Evolutionary conservation across 2,888 invertebrate genomes (phyloP), one percentile per base, ranked within the genome.

Genomic region (Colostygia pectinataria): DNA sequence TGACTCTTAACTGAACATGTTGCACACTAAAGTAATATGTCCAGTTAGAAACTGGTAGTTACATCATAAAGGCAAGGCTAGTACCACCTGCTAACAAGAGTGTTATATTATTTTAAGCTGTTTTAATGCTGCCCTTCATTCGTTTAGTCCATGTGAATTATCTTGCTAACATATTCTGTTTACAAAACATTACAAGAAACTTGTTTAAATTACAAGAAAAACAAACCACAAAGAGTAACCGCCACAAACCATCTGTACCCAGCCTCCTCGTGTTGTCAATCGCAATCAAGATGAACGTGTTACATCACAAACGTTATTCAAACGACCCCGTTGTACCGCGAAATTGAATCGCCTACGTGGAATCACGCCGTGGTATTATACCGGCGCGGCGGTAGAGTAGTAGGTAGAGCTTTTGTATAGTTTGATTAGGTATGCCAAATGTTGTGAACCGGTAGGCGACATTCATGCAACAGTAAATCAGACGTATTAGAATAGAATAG

Each of bases 281-380:
- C 64, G 62, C 66, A 65, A 75, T 77, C 74, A 71, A 73, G 71
- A 77, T 71, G 58, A 62, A 66, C 68, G 65, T 64, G 63, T 68
- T 67, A 62, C 59, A 58, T 66, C 67, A 65, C 62, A 63, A 52
- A 66, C 60, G 65, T 67, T 71, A 68, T 68, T 69, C 64, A 68
- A 66, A 67, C 62, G 68, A 65, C 68, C 67, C 58, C 66, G 66
- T 65, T 67, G 61, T 74, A 73, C 73, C 58, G 61, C 69, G 74
- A 75, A 75, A 76, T 72, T 71, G 62, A 69, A 68, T 65, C 63
- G 59, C 54, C 62, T 68, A 74, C 74, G 74, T 74, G 75, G 69
- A 65, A 61, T 62, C 58, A 65, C 36, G 37, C 13, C 41, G 27
- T 15, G 48, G 31, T 34, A 33, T 51, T 38, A 31, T 50, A 14